Conservation (phyloP, 2,113 vertebrate genomes). For the Anhinga rufa region DNA sequence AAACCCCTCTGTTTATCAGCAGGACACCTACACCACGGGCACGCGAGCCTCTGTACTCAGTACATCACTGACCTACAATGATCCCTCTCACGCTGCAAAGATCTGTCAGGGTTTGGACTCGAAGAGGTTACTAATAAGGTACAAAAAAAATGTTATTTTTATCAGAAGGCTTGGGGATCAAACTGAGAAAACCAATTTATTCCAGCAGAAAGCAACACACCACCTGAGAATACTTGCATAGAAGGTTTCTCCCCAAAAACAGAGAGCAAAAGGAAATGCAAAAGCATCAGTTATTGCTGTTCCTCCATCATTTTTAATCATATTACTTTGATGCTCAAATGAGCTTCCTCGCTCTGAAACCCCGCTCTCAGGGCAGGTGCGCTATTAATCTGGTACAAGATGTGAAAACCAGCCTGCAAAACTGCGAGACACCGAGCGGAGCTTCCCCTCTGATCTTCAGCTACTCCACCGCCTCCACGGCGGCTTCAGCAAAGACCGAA, state of each 20-base stretch:
- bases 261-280: accelerated
- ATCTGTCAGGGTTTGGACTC: not conserved
- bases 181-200: not conserved
- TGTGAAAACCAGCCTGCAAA: not conserved
- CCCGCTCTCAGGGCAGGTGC: not conserved
- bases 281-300: not conserved
- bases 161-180: not conserved
- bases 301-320: not conserved
- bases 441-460: not conserved
- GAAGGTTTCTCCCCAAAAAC: not conserved
- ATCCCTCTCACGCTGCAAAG: not conserved
- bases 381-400: not conserved
- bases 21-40: not conserved
- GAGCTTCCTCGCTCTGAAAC: not conserved
- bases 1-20: not conserved
- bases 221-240: not conserved
- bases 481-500: not conserved
- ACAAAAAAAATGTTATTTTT: not conserved
- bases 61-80: not conserved
- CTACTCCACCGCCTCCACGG: not conserved
- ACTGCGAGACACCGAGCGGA: not conserved
- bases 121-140: not conserved
- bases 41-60: not conserved
- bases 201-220: not conserved
- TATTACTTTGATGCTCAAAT: not conserved